A percentile compares a stretch with the other conserved stretches of the same genome.
phyloP scores from a whole-genome alignment of 2,888 invertebrate genomes.

The Lasius fuliginosus region DNA sequence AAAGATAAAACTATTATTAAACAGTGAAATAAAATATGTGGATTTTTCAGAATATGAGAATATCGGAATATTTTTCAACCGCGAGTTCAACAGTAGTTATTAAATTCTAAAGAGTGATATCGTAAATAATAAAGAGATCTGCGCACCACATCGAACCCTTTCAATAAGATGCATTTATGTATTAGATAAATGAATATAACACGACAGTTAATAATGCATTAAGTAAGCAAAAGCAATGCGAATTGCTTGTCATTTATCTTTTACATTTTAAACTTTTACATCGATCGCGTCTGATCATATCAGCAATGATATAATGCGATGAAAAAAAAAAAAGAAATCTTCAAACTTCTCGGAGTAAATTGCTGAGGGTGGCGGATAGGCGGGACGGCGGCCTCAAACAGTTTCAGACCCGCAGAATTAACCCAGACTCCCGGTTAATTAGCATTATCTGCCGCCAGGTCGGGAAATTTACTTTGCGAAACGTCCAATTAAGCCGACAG shows the following conservation, averaged over 20 bases:
- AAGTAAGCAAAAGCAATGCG: neutral
- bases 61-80: neutral
- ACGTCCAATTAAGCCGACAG: slow-evolving; percentile 78
- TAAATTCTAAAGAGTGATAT: neutral
- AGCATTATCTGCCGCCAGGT: slow-evolving; percentile 76
- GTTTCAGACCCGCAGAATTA: slow-evolving; percentile 65
- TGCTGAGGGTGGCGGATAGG: neutral
- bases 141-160: neutral
- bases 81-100: neutral
- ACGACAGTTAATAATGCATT: neutral
- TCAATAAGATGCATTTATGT: neutral
- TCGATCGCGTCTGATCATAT: slow-evolving; percentile 27
- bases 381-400: slow-evolving; percentile 8
- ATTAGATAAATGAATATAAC: neutral
- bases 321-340: slow-evolving; percentile 37
- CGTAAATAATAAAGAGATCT: neutral
- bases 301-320: slow-evolving; percentile 18
- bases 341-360: slow-evolving; percentile 38
- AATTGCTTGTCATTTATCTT: slow-evolving; percentile 7
- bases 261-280: neutral
- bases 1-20: neutral
- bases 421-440: slow-evolving; percentile 72
- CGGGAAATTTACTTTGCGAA: slow-evolving; percentile 79
- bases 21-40: neutral
- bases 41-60: neutral